These are phyloP conservation scores for Rhopalosiphum maidis DNA, from an alignment of 1,140 invertebrate genomes.

Conservation along the genomic window DNA sequence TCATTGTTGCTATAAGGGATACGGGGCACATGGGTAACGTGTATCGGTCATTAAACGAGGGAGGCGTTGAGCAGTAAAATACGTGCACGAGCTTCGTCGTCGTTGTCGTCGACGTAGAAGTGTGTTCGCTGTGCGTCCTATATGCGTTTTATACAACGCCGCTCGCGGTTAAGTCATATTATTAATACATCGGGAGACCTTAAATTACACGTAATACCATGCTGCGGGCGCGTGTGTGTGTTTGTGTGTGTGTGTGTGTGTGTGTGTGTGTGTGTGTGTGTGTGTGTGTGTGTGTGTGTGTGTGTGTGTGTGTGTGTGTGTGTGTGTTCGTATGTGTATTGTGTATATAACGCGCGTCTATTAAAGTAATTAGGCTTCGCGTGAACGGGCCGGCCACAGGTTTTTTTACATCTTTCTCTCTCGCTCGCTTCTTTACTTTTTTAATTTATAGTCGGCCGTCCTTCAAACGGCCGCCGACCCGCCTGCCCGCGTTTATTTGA, in stretches of 20 bases:
- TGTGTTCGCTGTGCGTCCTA: background rate
- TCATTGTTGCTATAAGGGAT: conserved; percentile 26
- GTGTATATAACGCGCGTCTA: conserved; percentile 42
- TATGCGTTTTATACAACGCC: background rate
- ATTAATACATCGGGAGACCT: conserved; percentile 15
- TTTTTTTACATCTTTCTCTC: conserved; percentile 33
- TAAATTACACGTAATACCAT: conserved; percentile 42
- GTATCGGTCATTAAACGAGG: conserved; percentile 33
- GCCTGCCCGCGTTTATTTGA: conserved; percentile 32
- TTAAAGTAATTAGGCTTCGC: conserved; percentile 57
- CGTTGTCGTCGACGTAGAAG: background rate
- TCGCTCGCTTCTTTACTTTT: conserved; percentile 19
- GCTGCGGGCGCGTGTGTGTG: background rate
- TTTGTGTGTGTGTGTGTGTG: background rate
- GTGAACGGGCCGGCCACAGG: background rate
- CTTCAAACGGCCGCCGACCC: conserved; percentile 33
- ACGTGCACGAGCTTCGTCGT: conserved; percentile 4
- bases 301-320: background rate
- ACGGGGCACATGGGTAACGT: background rate
- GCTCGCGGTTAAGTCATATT: conserved; percentile 35
- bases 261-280: background rate
- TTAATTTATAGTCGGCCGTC: conserved; percentile 49
- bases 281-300: no score
- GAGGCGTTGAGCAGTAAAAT: conserved; percentile 36
- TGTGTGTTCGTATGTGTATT: background rate